These are phyloP conservation scores for Deilephila porcellus DNA, from an alignment of 2,888 invertebrate genomes.

Conservation along the genomic window DNA sequence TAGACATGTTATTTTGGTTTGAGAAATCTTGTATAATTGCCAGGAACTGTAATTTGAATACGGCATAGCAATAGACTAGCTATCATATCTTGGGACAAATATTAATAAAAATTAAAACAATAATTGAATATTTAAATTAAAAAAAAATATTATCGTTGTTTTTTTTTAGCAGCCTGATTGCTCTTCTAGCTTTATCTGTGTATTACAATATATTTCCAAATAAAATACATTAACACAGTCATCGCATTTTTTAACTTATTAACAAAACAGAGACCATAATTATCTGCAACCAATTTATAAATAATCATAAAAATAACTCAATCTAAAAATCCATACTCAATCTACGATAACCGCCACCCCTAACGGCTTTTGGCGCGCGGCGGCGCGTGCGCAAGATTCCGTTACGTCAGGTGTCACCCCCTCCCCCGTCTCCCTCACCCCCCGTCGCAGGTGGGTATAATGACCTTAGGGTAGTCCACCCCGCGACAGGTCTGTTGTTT, in stretches of 20 bases:
- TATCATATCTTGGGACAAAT: neutral
- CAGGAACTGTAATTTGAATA: neutral
- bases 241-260: no score
- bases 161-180: no score
- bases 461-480: slow-evolving; percentile 67
- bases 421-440: slow-evolving; percentile 35
- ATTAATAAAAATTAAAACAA: no score
- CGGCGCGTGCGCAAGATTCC: slow-evolving; percentile 68
- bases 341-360: slow-evolving; percentile 35
- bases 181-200: no score
- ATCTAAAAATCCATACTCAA: neutral
- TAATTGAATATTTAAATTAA: no score
- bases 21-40: no score
- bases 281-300: neutral
- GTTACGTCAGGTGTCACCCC: slow-evolving; percentile 71
- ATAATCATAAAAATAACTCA: neutral
- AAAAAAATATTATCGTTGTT: neutral
- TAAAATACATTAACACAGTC: no score
- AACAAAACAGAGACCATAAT: neutral
- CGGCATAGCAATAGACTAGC: neutral
- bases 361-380: slow-evolving; percentile 56
- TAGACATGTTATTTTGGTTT: no score
- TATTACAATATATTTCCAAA: no score
- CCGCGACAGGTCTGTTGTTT: slow-evolving; percentile 42
- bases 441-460: slow-evolving; percentile 60